phyloP scores from a whole-genome alignment of 2,888 invertebrate genomes.

The Chydorus sphaericus region DNA sequence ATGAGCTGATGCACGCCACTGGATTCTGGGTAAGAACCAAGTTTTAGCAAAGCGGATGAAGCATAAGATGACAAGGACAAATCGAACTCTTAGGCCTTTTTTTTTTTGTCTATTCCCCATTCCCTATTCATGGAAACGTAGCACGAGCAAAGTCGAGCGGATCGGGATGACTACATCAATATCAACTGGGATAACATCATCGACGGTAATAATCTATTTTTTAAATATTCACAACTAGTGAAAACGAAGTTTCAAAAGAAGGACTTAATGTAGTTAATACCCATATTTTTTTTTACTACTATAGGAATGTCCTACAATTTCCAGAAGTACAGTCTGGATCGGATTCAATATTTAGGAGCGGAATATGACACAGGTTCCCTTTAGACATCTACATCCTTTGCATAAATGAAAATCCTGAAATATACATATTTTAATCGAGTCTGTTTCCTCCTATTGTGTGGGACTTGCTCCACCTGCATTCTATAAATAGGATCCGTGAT shows the following conservation, averaged over 20 bases:
- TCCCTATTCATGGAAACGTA: neutral
- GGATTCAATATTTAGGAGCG: constrained; percentile 25
- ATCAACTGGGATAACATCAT: constrained; percentile 24
- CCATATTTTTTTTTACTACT: too few relatives aligned
- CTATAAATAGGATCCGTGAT: constrained; percentile 24
- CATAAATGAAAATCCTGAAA: neutral
- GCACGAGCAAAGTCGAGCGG: constrained; percentile 34
- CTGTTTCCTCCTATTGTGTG: neutral
- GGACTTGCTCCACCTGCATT: neutral
- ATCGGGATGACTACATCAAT: constrained; percentile 32
- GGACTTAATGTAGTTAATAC: too few relatives aligned
- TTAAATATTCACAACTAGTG: neutral
- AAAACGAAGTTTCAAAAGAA: too few relatives aligned
- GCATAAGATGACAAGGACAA: neutral
- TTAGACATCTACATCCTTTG: neutral
- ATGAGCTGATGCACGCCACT: constrained; percentile 35
- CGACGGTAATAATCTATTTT: constrained; percentile 18
- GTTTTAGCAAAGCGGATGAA: too few relatives aligned
- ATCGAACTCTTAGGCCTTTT: neutral
- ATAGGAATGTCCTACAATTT: constrained; percentile 27
- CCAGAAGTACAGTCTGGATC: constrained; percentile 24
- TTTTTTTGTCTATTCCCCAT: neutral
- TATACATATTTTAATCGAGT: neutral
- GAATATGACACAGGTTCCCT: constrained; percentile 24
- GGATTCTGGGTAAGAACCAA: constrained; percentile 29